A percentile compares a stretch with the other conserved stretches of the same genome.
Evolutionary conservation across 2,888 invertebrate species (phyloP).

Genomic region (Aphrophora alni): DNA sequence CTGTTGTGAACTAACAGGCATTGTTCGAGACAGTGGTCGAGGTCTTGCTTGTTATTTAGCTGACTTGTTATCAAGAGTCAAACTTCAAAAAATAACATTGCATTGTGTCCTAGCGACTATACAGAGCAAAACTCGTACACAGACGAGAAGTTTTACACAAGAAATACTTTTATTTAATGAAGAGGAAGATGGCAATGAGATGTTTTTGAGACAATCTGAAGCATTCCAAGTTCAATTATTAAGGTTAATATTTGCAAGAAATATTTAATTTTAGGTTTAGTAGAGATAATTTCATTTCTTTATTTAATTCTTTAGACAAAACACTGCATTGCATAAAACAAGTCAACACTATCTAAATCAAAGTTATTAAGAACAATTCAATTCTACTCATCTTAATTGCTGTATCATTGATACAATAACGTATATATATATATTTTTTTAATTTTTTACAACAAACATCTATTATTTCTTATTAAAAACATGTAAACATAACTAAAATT

Average conservation of each 20-base stretch:
- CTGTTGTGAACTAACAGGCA: conserved; percentile 72
- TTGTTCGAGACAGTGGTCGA: conserved; percentile 78
- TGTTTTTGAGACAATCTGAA: conserved; percentile 68
- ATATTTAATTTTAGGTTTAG: too few species aligned
- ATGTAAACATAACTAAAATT: too few species aligned
- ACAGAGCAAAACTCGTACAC: conserved; percentile 52
- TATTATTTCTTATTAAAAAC: too few species aligned
- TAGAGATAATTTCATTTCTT: too few species aligned
- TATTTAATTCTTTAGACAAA: too few species aligned
- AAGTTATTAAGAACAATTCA: too few species aligned
- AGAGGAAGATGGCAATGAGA: conserved; percentile 59
- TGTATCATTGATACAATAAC: too few species aligned
- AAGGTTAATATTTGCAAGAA: conserved; percentile 59
- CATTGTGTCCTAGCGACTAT: conserved; percentile 82
- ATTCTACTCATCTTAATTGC: too few species aligned
- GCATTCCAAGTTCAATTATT: conserved; percentile 72
- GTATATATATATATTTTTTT: too few species aligned
- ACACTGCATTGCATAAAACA: too few species aligned
- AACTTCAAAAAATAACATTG: conserved; percentile 82
- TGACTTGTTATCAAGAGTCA: conserved; percentile 75
- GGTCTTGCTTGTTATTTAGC: conserved; percentile 78
- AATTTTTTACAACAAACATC: too few species aligned
- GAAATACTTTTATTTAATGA: conserved; percentile 77
- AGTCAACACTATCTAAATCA: too few species aligned
- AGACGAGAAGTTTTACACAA: conserved; percentile 65